Evolutionary conservation across 2,797 vertebrate genomes (phyloP).

Genomic region (Apogon hyalosoma): DNA sequence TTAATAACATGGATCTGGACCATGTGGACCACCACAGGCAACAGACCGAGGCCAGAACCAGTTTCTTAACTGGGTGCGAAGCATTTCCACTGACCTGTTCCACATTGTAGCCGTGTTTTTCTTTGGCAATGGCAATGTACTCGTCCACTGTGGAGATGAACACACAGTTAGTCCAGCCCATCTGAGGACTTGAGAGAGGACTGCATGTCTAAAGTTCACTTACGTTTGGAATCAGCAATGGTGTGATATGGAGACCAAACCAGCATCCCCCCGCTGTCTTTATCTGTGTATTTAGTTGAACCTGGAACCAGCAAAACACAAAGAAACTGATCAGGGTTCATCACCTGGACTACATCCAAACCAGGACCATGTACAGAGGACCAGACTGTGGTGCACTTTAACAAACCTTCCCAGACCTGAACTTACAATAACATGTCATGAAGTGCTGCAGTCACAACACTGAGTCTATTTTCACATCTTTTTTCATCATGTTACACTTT

Average conservation of each 20-base stretch:
- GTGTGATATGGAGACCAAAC: constrained; percentile 96
- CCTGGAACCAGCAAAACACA: constrained; percentile 73
- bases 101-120: constrained; percentile 98
- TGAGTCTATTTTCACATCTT: too few relatives aligned
- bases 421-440: too few relatives aligned
- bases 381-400: too few relatives aligned
- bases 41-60: neutral
- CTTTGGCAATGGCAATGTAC: constrained; percentile 97
- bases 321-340: too few relatives aligned
- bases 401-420: too few relatives aligned
- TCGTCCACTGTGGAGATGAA: constrained; percentile 91
- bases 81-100: constrained; percentile 88
- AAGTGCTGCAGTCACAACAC: too few relatives aligned
- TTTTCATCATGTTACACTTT: too few relatives aligned
- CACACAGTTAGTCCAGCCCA: constrained; percentile 6
- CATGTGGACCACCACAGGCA: too few relatives aligned
- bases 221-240: constrained; percentile 93
- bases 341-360: too few relatives aligned
- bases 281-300: constrained; percentile 92
- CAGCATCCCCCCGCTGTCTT: constrained; percentile 96
- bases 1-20: too few relatives aligned
- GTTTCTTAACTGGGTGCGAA: too few relatives aligned
- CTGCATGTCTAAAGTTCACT: constrained; percentile 64
- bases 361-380: too few relatives aligned
- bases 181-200: neutral